These are phyloP conservation scores for Litoditis marina DNA, from an alignment of 2,888 invertebrate genomes.

Conservation along the genomic window DNA sequence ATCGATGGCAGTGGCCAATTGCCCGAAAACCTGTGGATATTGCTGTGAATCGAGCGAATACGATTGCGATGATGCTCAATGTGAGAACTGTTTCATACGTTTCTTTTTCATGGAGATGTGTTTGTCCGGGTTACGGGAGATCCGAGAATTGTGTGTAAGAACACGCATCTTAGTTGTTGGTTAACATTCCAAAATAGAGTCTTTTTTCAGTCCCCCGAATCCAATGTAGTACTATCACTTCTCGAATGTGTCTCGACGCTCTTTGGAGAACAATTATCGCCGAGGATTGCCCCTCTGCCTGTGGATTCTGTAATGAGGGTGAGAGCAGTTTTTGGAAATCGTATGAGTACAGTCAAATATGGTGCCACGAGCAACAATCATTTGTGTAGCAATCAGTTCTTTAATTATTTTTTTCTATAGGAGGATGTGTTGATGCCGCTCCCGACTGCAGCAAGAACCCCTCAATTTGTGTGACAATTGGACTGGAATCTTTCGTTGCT, in stretches of 20 bases:
- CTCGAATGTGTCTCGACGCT: constrained; percentile 3
- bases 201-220: constrained; percentile 7
- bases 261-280: constrained; percentile 5
- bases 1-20: constrained; percentile 2
- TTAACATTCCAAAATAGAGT: too few species aligned
- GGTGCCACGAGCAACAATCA: too few species aligned
- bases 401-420: too few species aligned
- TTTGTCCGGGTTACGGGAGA: too few species aligned
- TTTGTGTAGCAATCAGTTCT: too few species aligned
- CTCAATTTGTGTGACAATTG: constrained; percentile 8
- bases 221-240: constrained; percentile 5
- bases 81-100: too few species aligned
- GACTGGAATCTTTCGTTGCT: constrained; percentile 14
- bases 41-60: constrained; percentile 7
- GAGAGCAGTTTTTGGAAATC: too few species aligned
- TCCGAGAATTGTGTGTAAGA: too few species aligned
- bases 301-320: constrained; percentile 7
- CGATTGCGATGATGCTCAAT: constrained; percentile 1
- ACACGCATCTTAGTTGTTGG: too few species aligned
- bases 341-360: too few species aligned
- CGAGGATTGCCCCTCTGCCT: constrained; percentile 4
- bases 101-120: too few species aligned
- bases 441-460: constrained; percentile 8
- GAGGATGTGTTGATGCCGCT: constrained; percentile 13
- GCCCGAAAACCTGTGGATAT: constrained; percentile 15